Evolutionary conservation across 1,140 invertebrate genomes (phyloP).

Genomic region (Argopecten irradians): DNA sequence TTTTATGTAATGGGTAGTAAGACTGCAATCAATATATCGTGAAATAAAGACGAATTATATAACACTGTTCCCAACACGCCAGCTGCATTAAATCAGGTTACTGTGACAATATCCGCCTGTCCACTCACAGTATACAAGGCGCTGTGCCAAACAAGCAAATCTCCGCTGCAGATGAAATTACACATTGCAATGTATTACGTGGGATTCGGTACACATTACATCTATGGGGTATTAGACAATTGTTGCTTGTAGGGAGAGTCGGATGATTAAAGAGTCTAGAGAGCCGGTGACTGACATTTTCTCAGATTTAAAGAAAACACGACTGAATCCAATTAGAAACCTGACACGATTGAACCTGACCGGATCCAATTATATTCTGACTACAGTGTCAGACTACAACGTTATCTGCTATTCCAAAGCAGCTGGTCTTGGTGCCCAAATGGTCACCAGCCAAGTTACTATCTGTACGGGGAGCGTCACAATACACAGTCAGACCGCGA

Average conservation of each 20-base stretch:
- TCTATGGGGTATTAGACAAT: background rate
- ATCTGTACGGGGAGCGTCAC: no score
- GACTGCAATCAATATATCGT: background rate
- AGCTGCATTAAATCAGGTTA: background rate
- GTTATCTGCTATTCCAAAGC: background rate
- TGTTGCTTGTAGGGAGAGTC: background rate
- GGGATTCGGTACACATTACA: background rate
- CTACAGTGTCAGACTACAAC: background rate
- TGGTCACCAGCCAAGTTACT: no score
- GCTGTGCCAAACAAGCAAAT: background rate
- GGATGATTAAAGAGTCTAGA: background rate
- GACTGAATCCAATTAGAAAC: background rate
- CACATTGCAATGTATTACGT: background rate
- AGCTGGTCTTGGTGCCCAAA: no score
- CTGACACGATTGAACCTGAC: background rate
- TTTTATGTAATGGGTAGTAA: background rate
- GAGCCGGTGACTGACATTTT: background rate
- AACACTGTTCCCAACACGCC: background rate
- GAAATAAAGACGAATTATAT: background rate
- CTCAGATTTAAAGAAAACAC: background rate
- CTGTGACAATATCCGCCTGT: background rate
- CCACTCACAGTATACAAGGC: background rate
- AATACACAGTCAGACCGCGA: no score
- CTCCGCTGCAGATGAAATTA: slow-evolving; percentile 16
- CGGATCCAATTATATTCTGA: background rate